A percentile compares a stretch with the other conserved stretches of the same genome.
Conservation (phyloP, 1,140 invertebrate genomes). For the Pseudomyrmex gracilis region DNA sequence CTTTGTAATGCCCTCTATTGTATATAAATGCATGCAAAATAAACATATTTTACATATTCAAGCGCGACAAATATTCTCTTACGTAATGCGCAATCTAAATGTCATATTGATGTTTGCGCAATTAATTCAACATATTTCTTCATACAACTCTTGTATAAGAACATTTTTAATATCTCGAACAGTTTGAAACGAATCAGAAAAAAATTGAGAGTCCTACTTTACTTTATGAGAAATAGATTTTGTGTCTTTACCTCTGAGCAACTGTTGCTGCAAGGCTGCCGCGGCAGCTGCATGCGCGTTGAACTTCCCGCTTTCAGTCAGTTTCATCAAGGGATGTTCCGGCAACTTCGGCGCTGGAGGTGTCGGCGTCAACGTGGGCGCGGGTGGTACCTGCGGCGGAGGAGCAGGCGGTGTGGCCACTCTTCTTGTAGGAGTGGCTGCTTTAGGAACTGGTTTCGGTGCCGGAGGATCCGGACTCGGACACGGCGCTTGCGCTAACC, state of each 20-base stretch:
- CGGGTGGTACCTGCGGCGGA: slow-evolving; percentile 85
- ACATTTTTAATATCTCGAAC: too few species aligned
- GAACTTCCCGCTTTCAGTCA: slow-evolving; percentile 88
- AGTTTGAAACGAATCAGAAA: too few species aligned
- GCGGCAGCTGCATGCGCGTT: slow-evolving; percentile 90
- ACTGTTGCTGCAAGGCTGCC: slow-evolving; percentile 92
- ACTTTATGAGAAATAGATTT: too few species aligned
- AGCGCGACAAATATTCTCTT: too few species aligned
- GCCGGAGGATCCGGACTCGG: slow-evolving; percentile 85
- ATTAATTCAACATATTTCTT: too few species aligned
- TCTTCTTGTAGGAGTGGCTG: slow-evolving; percentile 85
- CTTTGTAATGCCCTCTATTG: too few species aligned
- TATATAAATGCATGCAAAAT: too few species aligned
- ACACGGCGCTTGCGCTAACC: slow-evolving; percentile 90
- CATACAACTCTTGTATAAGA: too few species aligned
- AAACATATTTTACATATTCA: too few species aligned
- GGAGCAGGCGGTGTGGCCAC: slow-evolving; percentile 84
- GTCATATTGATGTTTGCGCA: too few species aligned
- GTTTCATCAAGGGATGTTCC: slow-evolving; percentile 85
- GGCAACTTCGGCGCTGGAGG: slow-evolving; percentile 83
- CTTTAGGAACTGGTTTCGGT: slow-evolving; percentile 86
- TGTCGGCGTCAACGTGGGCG: slow-evolving; percentile 85
- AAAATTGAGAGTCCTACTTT: too few species aligned
- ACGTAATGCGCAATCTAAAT: too few species aligned
- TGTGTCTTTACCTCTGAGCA: slow-evolving; percentile 88